phyloP scores from a whole-genome alignment of 2,797 vertebrate species.

The Lacerta agilis region DNA sequence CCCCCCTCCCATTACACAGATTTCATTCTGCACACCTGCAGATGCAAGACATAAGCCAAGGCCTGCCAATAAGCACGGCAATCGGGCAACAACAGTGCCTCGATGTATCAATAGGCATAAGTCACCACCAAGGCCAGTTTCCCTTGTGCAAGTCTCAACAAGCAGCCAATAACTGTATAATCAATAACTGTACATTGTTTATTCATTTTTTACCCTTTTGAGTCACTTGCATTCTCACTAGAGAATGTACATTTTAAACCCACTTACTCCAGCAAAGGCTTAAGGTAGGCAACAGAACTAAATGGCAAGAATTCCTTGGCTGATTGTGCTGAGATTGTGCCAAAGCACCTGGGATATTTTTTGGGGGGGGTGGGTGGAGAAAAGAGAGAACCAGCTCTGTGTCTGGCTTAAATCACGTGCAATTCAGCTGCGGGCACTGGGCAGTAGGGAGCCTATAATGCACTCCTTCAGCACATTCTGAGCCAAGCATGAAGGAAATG shows the following conservation, averaged over 20 bases:
- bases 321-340: neutral
- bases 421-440: neutral
- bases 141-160: neutral
- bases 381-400: neutral
- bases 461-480: neutral
- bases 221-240: neutral
- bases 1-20: too few species aligned
- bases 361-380: neutral
- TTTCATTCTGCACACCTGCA: too few species aligned
- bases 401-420: neutral
- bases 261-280: neutral
- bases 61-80: neutral
- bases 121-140: neutral
- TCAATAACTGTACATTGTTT: neutral
- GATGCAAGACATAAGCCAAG: neutral
- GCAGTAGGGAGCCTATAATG: neutral
- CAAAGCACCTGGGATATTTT: neutral
- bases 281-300: neutral
- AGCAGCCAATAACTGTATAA: neutral
- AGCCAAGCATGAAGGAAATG: neutral
- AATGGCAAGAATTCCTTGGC: neutral
- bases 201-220: neutral
- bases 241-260: neutral
- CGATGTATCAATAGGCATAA: neutral
- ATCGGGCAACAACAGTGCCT: neutral